A percentile compares a stretch with the other conserved stretches of the same genome.
phyloP scores from a whole-genome alignment of 2,888 invertebrate species.

The Girardia tigrina region DNA sequence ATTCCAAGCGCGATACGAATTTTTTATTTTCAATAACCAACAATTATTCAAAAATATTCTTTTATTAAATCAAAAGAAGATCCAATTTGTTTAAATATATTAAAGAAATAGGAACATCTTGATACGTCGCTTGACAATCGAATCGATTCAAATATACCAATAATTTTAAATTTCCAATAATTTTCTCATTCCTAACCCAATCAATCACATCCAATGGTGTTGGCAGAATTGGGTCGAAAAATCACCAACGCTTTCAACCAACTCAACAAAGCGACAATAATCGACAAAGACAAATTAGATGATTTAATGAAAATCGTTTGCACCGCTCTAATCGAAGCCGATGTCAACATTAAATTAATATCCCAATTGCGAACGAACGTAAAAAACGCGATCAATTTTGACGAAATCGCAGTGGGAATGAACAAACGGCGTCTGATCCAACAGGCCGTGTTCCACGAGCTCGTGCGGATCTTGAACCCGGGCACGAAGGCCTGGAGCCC shows the following conservation, averaged over 20 bases:
- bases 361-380: conserved; percentile 94
- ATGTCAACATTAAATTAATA: conserved; percentile 80
- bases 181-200: no score
- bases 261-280: conserved; percentile 88
- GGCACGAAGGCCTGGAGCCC: conserved; percentile 92
- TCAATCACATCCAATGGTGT: no score
- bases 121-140: no score
- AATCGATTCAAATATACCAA: no score
- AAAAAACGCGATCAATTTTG: conserved; percentile 79
- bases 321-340: conserved; percentile 86
- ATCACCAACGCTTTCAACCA: conserved; percentile 94
- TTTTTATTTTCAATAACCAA: no score
- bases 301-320: conserved; percentile 98
- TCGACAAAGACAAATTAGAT: conserved; percentile 95
- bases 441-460: conserved; percentile 70
- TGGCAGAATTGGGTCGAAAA: conserved; percentile 97
- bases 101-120: no score
- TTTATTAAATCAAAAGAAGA: no score
- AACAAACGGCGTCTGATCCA: conserved; percentile 97
- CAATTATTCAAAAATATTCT: no score
- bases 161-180: no score
- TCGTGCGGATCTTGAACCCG: conserved; percentile 72
- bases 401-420: conserved; percentile 90
- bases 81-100: no score
- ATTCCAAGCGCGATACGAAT: no score